phyloP scores from a whole-genome alignment of 2,888 invertebrate species.

The Poecilus cupreus region DNA sequence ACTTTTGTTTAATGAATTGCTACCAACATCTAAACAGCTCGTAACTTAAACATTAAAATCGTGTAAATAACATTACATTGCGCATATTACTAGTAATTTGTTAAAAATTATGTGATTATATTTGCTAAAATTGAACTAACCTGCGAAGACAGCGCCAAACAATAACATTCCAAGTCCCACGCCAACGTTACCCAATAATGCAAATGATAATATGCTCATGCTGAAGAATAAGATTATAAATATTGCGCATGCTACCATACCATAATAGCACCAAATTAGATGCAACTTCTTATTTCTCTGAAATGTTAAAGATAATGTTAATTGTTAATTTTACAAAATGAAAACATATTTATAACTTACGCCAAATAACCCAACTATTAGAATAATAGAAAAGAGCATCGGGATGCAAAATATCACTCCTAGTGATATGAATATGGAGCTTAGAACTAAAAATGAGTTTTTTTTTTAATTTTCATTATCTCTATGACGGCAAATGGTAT shows the following conservation, averaged over 20 bases:
- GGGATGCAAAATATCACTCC: constrained; percentile 57
- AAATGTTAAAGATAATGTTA: constrained; percentile 4
- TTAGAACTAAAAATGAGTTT: background rate
- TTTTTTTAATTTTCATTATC: too few relatives aligned
- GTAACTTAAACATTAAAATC: too few relatives aligned
- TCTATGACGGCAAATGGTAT: too few relatives aligned
- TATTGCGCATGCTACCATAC: background rate
- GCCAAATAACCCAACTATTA: constrained; percentile 53
- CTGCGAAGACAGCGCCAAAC: background rate
- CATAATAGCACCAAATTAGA: background rate
- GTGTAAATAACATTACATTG: too few relatives aligned
- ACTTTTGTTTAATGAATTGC: too few relatives aligned
- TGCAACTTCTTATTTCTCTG: background rate
- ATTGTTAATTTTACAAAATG: background rate
- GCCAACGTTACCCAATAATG: background rate
- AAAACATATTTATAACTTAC: constrained; percentile 52
- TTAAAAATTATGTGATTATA: too few relatives aligned
- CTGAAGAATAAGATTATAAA: background rate
- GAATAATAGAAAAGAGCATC: constrained; percentile 52
- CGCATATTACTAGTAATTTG: too few relatives aligned
- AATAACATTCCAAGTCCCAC: background rate
- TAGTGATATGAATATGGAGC: background rate
- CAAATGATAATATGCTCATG: background rate
- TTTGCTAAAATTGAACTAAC: background rate
- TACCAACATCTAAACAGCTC: too few relatives aligned